These are phyloP conservation scores for Gymnarchus niloticus DNA, from an alignment of 2,113 vertebrate genomes.

Conservation along the genomic window DNA sequence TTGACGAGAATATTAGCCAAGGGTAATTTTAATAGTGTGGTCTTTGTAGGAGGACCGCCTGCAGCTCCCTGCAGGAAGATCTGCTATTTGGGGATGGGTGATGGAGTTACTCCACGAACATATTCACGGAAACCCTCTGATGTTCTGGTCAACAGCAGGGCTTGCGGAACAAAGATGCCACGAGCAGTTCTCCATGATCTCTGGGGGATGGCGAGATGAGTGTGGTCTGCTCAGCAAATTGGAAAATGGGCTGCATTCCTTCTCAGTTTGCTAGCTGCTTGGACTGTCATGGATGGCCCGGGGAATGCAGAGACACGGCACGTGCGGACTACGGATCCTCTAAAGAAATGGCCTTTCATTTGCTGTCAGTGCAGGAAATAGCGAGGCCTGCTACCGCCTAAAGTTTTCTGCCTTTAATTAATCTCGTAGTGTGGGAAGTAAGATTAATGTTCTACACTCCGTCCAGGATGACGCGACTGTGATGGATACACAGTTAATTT, in stretches of 20 bases:
- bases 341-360: not conserved
- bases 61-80: not conserved
- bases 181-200: not conserved
- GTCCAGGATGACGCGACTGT: not conserved
- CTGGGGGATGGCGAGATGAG: not conserved
- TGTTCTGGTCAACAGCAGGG: constrained; percentile 1
- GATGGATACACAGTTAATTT: not conserved
- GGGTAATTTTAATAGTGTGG: not conserved
- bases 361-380: not conserved
- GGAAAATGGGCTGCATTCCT: not conserved
- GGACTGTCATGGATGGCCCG: not conserved
- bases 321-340: not conserved
- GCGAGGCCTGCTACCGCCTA: not conserved
- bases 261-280: not conserved
- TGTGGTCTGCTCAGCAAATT: not conserved
- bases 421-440: not conserved
- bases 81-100: not conserved
- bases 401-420: not conserved
- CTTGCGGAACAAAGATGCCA: not conserved
- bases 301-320: not conserved
- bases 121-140: not conserved
- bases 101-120: not conserved
- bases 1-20: constrained; percentile 16
- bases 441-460: not conserved
- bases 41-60: not conserved